A percentile compares a stretch with the other conserved stretches of the same genome.
These are phyloP conservation scores for Notoglanidium macrostoma DNA, from an alignment of 2,797 vertebrate species.

Conservation along the genomic window DNA sequence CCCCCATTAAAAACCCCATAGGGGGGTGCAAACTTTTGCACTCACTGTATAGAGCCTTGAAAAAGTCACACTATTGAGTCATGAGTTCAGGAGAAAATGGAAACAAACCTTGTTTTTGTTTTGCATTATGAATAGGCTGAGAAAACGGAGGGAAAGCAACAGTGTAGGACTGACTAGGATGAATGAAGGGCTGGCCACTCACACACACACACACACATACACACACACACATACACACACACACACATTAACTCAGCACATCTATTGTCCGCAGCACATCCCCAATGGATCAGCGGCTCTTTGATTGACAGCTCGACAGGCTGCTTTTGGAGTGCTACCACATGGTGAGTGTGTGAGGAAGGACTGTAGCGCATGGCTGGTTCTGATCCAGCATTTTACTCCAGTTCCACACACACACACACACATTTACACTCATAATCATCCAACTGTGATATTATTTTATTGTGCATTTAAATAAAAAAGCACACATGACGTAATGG, in stretches of 20 bases:
- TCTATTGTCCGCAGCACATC: conserved; percentile 71
- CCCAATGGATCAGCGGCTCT: conserved; percentile 70
- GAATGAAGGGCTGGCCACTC: conserved; percentile 69
- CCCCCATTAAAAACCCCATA: neutral
- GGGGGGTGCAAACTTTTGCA: neutral
- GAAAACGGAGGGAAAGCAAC: conserved; percentile 64
- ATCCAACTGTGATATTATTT: neutral
- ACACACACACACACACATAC: conserved; percentile 62
- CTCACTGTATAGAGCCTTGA: neutral
- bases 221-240: conserved; percentile 59
- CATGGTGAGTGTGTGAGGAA: conserved; percentile 74
- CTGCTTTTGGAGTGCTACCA: conserved; percentile 70
- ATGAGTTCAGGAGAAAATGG: neutral
- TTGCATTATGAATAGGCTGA: conserved; percentile 10
- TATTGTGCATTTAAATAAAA: neutral
- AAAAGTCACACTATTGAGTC: neutral
- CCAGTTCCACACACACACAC: neutral
- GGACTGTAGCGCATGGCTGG: conserved; percentile 58
- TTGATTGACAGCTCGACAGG: conserved; percentile 75
- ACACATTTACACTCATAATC: neutral
- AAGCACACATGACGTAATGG: neutral
- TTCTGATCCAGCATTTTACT: conserved; percentile 18
- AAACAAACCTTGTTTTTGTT: conserved; percentile 15
- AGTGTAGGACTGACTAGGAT: conserved; percentile 61
- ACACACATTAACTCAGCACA: conserved; percentile 74